These are phyloP conservation scores for Montipora foliosa DNA, from an alignment of 64 coral and sea anemone genomes.

Conservation along the genomic window DNA sequence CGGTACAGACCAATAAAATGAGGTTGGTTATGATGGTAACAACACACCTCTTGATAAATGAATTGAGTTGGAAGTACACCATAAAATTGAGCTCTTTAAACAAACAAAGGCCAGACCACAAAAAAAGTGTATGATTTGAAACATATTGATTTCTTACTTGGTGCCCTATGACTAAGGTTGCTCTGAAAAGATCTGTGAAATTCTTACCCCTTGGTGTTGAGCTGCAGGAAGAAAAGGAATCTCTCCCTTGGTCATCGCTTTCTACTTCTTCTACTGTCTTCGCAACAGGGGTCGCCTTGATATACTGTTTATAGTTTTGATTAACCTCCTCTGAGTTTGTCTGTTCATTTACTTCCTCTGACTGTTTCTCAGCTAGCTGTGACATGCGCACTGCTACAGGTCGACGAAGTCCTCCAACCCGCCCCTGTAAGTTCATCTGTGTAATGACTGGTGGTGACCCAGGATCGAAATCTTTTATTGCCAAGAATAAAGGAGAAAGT, in stretches of 20 bases:
- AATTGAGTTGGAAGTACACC: too few species aligned
- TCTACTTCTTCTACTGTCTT: background rate
- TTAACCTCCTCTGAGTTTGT: conserved; percentile 5
- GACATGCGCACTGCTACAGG: conserved; percentile 77
- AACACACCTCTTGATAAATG: too few species aligned
- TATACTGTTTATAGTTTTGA: conserved; percentile 61
- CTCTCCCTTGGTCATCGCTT: conserved; percentile 33
- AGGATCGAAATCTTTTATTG: conserved; percentile 18
- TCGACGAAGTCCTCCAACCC: conserved; percentile 33
- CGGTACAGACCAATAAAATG: too few species aligned
- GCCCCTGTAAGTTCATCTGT: background rate
- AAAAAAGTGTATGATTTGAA: too few species aligned
- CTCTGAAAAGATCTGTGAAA: background rate
- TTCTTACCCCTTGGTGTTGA: conserved; percentile 49
- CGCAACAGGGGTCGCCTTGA: conserved; percentile 28
- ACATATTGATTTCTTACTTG: too few species aligned
- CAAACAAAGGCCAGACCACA: too few species aligned
- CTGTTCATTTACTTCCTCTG: conserved; percentile 12
- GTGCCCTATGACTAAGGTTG: background rate
- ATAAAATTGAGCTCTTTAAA: too few species aligned
- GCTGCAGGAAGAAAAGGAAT: background rate
- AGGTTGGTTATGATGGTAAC: too few species aligned
- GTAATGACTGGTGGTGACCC: conserved; percentile 59
- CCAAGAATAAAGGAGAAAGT: background rate
- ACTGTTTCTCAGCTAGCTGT: conserved; percentile 36